Evolutionary conservation across 2,888 invertebrate species (phyloP), one percentile per base, ranked within the genome.

Genomic region (Volucella bombylans): DNA sequence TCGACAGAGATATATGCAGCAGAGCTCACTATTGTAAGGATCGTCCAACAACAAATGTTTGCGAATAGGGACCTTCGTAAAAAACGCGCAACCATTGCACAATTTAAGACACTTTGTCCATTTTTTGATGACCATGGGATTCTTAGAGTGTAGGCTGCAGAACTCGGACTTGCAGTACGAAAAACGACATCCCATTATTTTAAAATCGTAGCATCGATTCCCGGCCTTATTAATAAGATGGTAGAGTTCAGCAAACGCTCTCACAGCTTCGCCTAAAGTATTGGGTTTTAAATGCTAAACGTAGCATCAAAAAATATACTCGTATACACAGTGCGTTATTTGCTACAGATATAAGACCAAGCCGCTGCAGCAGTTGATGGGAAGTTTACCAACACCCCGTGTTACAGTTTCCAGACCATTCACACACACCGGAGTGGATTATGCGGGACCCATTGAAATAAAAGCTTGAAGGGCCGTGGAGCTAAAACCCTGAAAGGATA

Each of bases 351-450:
- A 18, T 1, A 18, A 18, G 1, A 18, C 18, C 18, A 18, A 18
- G 18, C 18, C 18, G 18, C 18, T 18, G 18, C 18, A 18, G 18
- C 18, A 18, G 18, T 31, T 86, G 12, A 89, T 90, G 89, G 87
- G 87, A n/a, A 76, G 88, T 72, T 72, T 89, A 43, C 89, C 89
- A 9, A n/a, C 41, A n/a, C 43, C 50, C n/a, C 43, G 79, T 50
- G 72, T 86, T 55, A 10, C 45, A 9, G 77, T 69, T 54, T 39
- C 64, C 11, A 65, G 68, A 23, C 87, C 87, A 50, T 88, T 88
- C 54, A 45, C 54, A 4, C 59, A 73, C 23, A 67, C n/a, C n/a
- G 87, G 87, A 2, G 76, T 87, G 8, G 87, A 88, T 67, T 88
- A 85, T 59, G 87, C 83, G 4, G 88, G 87, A 11, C 88, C 87